A percentile compares a stretch with the other conserved stretches of the same genome.
Conservation (phyloP, 2,797 vertebrate species). For the Acipenser ruthenus region DNA sequence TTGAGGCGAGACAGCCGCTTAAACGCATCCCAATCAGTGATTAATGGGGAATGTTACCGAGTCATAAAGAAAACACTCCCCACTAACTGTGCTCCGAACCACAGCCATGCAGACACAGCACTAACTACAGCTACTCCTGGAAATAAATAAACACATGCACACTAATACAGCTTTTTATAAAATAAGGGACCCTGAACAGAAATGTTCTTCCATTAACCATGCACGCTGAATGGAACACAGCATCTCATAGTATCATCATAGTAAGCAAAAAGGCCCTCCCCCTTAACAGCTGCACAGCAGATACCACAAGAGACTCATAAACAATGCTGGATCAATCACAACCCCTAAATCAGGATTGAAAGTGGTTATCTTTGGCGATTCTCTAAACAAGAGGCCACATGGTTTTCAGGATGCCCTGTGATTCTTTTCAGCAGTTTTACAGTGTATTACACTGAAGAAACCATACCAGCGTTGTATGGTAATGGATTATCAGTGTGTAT, state of each 20-base stretch:
- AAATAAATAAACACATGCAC: no score
- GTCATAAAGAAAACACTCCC: no score
- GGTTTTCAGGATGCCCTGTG: background rate
- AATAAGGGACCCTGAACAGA: no score
- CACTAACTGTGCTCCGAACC: no score
- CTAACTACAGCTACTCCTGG: no score
- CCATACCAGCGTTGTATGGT: background rate
- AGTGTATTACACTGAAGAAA: background rate
- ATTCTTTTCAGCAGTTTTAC: background rate
- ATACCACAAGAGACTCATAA: background rate
- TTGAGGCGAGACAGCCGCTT: background rate
- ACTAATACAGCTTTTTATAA: no score
- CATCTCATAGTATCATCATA: background rate
- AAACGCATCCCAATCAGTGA: no score
- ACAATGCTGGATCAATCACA: background rate
- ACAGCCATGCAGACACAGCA: no score
- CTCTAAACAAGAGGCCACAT: background rate
- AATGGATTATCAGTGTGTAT: no score
- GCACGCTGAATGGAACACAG: no score
- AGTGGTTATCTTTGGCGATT: background rate
- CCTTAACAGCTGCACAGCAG: background rate
- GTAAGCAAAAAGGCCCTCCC: background rate
- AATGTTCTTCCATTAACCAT: no score
- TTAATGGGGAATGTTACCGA: no score
- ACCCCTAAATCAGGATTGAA: background rate